phyloP scores from a whole-genome alignment of 2,888 invertebrate species.

The Neria commutata region DNA sequence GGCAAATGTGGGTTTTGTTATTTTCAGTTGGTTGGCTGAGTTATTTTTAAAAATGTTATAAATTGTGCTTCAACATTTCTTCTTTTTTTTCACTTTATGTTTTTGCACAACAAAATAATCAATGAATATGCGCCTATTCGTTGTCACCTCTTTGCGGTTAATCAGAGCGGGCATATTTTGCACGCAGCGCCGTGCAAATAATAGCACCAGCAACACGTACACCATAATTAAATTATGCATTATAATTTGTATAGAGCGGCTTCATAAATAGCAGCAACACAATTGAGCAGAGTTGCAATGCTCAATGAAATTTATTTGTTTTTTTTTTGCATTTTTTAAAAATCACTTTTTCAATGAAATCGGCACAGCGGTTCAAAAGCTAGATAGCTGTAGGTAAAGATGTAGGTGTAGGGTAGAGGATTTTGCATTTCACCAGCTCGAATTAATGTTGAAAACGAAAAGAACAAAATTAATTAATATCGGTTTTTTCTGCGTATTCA shows the following conservation, averaged over 20 bases:
- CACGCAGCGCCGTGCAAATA: too few species aligned
- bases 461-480: too few species aligned
- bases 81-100: background rate
- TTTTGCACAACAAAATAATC: background rate
- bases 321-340: background rate
- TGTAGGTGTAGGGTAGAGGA: too few species aligned
- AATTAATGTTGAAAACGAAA: too few species aligned
- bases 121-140: background rate
- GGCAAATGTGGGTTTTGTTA: too few species aligned
- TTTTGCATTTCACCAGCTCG: too few species aligned
- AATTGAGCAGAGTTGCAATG: background rate
- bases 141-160: background rate
- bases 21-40: too few species aligned
- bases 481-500: too few species aligned
- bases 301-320: background rate
- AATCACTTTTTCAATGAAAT: background rate
- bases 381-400: too few species aligned
- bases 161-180: background rate
- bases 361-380: too few species aligned
- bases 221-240: background rate
- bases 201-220: background rate
- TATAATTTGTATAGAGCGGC: background rate
- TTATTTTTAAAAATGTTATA: too few species aligned
- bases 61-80: too few species aligned
- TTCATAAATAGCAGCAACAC: background rate